Base-by-base conservation (phyloP, 2,888 invertebrate species). In the Pheosia gnoma region DNA sequence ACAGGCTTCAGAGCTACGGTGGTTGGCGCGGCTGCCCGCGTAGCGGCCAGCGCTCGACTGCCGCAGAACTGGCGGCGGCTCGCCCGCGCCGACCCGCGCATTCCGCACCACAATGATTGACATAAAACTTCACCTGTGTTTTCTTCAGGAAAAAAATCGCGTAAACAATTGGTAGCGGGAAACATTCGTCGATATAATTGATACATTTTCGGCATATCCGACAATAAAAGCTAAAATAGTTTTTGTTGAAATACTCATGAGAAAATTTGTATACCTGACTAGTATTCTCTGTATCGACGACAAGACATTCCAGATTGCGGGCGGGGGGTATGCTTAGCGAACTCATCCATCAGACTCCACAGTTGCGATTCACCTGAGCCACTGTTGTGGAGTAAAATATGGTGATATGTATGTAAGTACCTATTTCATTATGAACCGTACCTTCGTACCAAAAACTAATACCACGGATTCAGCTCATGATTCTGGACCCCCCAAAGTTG, bases 121-220 rank as follows among this genome's bases (percentile, higher is more conserved):
- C 86, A 89, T 85, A 89, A 87, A 87, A 88, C 84, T 87, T 88
- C 82, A 90, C 89, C 88, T 89, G 86, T 85, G 82, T 87, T 88
- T 90, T 86, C 83, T 86, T 87, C 61, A 73, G 68, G 72, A 74
- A 62, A 82, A 81, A 81, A 62, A 72, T 76, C 66, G 58, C 71
- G 70, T 80, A 83, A 86, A 85, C 79, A 82, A 79, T 67, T 78
- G 75, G 69, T 65, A 70, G 37, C 37, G 58, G 55, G 36, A 58
- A 70, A 65, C 57, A 63, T 53, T 68, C 60, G 52, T 49, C 51
- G 6, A 43, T 61, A 56, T 9, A 60, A 59, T 25, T 51, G 8
- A 51, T 51, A 51, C 25, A 51, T 25, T 51, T 7, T 51, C 25
- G 51, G 5, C 4, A 67, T 58, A 69, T 8, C 3, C 8, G 0